Base-by-base conservation (phyloP, 2,113 vertebrate species). In the Struthidea cinerea region DNA sequence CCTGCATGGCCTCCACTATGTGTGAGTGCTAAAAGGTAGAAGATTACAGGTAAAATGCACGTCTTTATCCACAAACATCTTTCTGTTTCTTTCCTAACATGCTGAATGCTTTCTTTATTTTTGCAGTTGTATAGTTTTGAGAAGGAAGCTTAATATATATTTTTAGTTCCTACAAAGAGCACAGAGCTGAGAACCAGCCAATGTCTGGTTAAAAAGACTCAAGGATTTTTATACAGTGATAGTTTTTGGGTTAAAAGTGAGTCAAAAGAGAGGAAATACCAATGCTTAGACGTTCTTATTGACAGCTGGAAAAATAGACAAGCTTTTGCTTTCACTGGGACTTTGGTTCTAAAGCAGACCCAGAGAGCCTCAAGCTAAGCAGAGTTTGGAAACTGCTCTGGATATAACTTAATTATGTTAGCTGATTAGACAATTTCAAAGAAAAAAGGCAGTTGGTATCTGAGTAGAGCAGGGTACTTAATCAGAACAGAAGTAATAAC, bases 401-500 rank as follows among this genome's bases (percentile, higher is more conserved):
- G 70, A 86, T 92, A 83, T 73, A 77, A 69, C 57, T 90, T 92
- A 56, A 85, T 95, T 69, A 73, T 64, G 26, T 68, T 85, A 73
- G 59, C 39, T 81, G 76, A 93, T 84, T 61, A 92, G 63, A 83
- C 23, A 61, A 32, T 74, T 93, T 86, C 64, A 92, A 67, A 90
- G 59, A n/a, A 93, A 92, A 80, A 93, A 85, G 18, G 28, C 44
- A 73, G 47, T 50, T 92, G 42, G 39, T 81, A 70, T 89, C 68
- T 77, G 68, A 92, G 64, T 16, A 80, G 79, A 74, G 47, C 55
- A 73, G 71, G 55, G 50, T 35, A 77, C 26, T 92, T 88, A 85
- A 83, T 77, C 55, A 90, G 79, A 93, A 55, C 28, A 92, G 79
- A 84, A 94, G 50, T 83, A 88, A 86, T 88, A 92, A 65, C 68